Evolutionary conservation across 2,888 invertebrate species (phyloP).

Genomic region (Tinea pellionella): DNA sequence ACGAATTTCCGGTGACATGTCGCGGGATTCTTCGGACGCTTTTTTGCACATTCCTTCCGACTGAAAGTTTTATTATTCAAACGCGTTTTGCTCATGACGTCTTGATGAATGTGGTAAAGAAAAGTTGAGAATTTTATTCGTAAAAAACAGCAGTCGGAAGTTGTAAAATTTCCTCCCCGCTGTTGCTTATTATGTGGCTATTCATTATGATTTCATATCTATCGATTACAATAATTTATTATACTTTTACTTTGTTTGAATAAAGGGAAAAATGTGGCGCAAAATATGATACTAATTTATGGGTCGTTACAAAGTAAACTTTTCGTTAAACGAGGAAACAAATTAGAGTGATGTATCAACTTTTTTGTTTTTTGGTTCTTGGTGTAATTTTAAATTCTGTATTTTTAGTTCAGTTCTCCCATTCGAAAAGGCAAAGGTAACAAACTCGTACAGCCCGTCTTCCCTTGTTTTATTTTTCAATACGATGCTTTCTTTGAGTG

Average conservation of each 20-base stretch:
- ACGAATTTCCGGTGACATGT: not conserved
- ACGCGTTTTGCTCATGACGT: constrained; percentile 48
- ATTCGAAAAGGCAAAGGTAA: too few species aligned
- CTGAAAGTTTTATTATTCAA: constrained; percentile 32
- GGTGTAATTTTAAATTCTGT: too few species aligned
- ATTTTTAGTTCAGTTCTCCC: too few species aligned
- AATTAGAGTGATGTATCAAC: constrained; percentile 5
- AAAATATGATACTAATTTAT: constrained; percentile 1
- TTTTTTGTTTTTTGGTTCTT: not conserved
- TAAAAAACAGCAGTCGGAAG: constrained; percentile 35
- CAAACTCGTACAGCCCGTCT: too few species aligned
- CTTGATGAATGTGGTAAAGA: constrained; percentile 57
- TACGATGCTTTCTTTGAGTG: too few species aligned
- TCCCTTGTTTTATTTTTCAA: too few species aligned
- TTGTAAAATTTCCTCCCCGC: constrained; percentile 21
- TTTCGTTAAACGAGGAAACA: not conserved
- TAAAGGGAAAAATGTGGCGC: not conserved
- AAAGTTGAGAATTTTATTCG: constrained; percentile 50
- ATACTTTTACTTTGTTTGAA: constrained; percentile 1
- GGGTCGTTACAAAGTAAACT: not conserved
- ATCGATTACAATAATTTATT: constrained; percentile 11
- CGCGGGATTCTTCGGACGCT: not conserved
- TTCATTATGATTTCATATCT: constrained; percentile 7
- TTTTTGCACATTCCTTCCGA: not conserved
- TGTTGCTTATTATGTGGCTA: not conserved